Base-by-base conservation (phyloP, 2,888 invertebrate species). In the Campaea margaritaria region DNA sequence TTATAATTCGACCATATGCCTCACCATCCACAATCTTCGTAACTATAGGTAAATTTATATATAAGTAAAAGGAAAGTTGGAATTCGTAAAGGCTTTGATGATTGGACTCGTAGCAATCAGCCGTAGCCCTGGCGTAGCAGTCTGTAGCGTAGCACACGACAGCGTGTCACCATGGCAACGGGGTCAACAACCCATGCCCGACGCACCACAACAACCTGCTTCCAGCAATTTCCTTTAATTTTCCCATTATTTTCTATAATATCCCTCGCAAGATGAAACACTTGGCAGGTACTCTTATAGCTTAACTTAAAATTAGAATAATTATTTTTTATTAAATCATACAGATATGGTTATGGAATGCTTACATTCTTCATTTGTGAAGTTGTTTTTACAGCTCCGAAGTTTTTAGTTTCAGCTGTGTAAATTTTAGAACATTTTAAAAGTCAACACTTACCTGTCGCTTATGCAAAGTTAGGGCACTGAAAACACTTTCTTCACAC, bases 181-280 rank as follows among this genome's bases (percentile, higher is more conserved):
- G 72, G 89, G 85, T 88, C 89, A 82, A 84, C 79, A 87, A 87
- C 86, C 89, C 82, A 79, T 80, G 80, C 84, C 70, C 31, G 31
- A 76, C 73, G 75, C 75, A 79, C 69, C 73, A 65, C 71, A 62
- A 75, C 72, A 76, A 76, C 76, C 78, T 79, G 77, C 68, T 67
- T 62, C 61, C 21, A 45, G 5, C 44, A n/a, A 39, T 27, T 49
- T 13, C 42, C 50, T 43, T 41, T 4, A 15, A 38, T 39, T 57
- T 51, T 42, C 34, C n/a, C 47, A 12, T 38, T 12, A 41, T 42
- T 41, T 13, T 47, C 50, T 39, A 36, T 2, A 13, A 48, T 39
- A 53, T 54, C 39, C 15, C 41, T 21, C 5, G 21, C 21, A 21
- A 21, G 21, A 21, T 21, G 5, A 21, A 3, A 5, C 3, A 21